A percentile compares a stretch with the other conserved stretches of the same genome.
Conservation (phyloP, 2,888 invertebrate genomes). For the Blomia tropicalis region DNA sequence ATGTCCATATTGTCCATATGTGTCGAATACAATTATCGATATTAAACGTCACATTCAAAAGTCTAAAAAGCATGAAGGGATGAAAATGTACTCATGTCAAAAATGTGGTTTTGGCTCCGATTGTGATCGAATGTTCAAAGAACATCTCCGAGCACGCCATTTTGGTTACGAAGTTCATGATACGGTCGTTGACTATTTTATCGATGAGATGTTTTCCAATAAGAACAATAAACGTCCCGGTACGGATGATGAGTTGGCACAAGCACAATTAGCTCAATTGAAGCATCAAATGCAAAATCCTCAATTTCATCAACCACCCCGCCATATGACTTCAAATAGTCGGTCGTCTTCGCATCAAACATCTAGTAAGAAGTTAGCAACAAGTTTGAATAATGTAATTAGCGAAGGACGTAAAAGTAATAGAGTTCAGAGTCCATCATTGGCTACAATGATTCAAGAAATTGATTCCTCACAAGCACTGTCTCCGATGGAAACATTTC, state of each 20-base stretch:
- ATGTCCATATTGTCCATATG: conserved; percentile 23
- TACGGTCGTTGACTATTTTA: conserved; percentile 20
- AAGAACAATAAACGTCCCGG: conserved; percentile 15
- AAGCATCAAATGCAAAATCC: not conserved
- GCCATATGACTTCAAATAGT: not conserved
- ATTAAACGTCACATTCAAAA: conserved; percentile 20
- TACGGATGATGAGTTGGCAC: not conserved
- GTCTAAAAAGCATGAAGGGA: conserved; percentile 19
- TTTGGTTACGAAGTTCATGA: conserved; percentile 19
- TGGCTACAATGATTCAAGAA: not conserved
- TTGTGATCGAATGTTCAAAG: conserved; percentile 13
- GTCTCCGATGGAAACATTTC: not conserved
- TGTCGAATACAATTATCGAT: conserved; percentile 10
- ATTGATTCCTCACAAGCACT: not conserved
- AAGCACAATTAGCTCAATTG: not conserved
- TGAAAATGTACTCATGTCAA: conserved; percentile 17
- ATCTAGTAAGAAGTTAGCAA: not conserved
- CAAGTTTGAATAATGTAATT: not conserved
- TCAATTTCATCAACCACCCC: not conserved
- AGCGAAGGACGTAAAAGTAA: not conserved
- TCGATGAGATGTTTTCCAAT: conserved; percentile 22
- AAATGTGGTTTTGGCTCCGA: conserved; percentile 14
- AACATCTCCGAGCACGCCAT: conserved; percentile 14
- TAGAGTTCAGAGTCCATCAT: not conserved
- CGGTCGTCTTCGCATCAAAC: not conserved